phyloP scores from a whole-genome alignment of 2,888 invertebrate species.

The Campoplex nolae region DNA sequence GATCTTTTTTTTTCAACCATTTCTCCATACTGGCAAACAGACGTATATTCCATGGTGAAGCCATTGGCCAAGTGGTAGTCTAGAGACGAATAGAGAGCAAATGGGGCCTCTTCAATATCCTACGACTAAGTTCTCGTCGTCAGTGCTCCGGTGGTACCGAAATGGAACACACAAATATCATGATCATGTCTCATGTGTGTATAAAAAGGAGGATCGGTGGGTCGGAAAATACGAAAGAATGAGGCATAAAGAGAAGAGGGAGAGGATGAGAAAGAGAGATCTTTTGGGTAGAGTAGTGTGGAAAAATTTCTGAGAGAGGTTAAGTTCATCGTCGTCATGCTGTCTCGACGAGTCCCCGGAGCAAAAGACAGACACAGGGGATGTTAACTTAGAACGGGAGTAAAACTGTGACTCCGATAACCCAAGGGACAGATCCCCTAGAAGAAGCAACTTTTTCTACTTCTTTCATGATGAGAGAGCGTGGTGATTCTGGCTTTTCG shows the following conservation, averaged over 20 bases:
- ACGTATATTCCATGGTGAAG: neutral
- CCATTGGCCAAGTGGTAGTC: neutral
- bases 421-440: conserved; percentile 62
- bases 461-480: conserved; percentile 43
- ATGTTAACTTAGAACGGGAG: conserved; percentile 57
- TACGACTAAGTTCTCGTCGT: neutral
- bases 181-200: neutral
- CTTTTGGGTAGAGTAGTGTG: conserved; percentile 17
- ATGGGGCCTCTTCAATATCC: conserved; percentile 29
- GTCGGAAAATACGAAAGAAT: conserved; percentile 27
- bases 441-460: conserved; percentile 65
- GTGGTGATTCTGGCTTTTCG: conserved; percentile 50
- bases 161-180: conserved; percentile 30
- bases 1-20: neutral
- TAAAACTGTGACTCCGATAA: conserved; percentile 35
- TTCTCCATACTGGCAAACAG: conserved; percentile 12
- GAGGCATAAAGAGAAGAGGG: conserved; percentile 19
- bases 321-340: conserved; percentile 46
- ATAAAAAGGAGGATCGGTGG: neutral
- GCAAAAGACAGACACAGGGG: conserved; percentile 50
- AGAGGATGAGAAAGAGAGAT: neutral
- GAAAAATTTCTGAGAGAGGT: conserved; percentile 36
- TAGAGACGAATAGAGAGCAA: conserved; percentile 20
- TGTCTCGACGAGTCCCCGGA: conserved; percentile 56
- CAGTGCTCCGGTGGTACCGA: neutral